Evolutionary conservation across 2,888 invertebrate genomes (phyloP), one percentile per base, ranked within the genome.

Genomic region (Drosophila colorata): DNA sequence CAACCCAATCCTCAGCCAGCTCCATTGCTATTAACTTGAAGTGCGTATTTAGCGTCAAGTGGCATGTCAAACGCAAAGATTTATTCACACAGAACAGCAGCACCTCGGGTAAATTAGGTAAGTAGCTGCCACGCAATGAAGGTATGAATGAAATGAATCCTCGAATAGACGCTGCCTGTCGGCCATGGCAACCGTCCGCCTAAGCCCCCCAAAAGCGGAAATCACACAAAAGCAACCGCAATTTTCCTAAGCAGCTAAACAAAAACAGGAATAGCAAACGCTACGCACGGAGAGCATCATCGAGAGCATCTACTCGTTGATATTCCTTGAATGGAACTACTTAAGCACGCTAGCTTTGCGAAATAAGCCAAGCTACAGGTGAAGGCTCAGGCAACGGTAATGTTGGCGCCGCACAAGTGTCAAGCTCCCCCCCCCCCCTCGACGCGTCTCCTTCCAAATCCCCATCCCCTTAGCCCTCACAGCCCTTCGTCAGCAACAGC

Each of bases 61-160:
- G 87, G 79, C 79, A 77, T 79, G 83, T 83, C 83, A 87, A 74
- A 79, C 72, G 72, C 83, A 83, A 70, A 81, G 77, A 87, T 82
- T 87, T 65, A 85, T 71, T 71, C 72, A 44, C 60, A 64, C 65
- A 68, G 57, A 44, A 63, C 46, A 48, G 60, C 61, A 71, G 68
- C 70, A 75, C 66, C 74, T 68, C 35, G 63, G 59, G 74, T 73
- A 87, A 85, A 84, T 85, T 87, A 79, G 72, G 78, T 83, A 81
- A 83, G 78, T 85, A 66, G 64, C 80, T 83, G 78, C 68, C 73
- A 67, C 41, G 56, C 60, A 61, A 65, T 66, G 59, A 74, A 81
- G 74, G 71, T 74, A 69, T 78, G 66, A 69, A 74, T 71, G 64
- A 67, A 70, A 69, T 70, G 63, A 55, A 18, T 63, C 33, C 46